Evolutionary conservation across 1,140 invertebrate species (phyloP).

Genomic region (Brachionus plicatilis): DNA sequence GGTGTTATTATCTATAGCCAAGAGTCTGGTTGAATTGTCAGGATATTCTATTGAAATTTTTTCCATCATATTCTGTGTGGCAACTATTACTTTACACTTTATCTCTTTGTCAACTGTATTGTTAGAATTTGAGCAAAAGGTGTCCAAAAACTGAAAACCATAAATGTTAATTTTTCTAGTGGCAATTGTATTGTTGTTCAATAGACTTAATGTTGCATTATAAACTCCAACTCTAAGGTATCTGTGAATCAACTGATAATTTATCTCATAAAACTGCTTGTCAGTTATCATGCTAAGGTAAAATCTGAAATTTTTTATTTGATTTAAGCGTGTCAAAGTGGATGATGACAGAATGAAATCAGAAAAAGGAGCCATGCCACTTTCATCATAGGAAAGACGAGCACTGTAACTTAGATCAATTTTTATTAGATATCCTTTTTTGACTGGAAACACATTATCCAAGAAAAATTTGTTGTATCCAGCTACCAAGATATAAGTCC

Average conservation of each 20-base stretch:
- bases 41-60: background rate
- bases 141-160: background rate
- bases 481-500: background rate
- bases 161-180: background rate
- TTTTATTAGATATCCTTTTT: background rate
- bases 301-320: slow-evolving; percentile 28
- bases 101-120: background rate
- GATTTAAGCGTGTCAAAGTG: background rate
- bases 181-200: background rate
- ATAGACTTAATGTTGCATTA: background rate
- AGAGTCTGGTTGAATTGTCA: background rate
- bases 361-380: background rate
- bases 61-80: background rate
- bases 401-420: background rate
- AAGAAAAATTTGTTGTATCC: background rate
- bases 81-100: background rate
- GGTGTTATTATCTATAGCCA: background rate
- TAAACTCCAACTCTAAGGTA: background rate
- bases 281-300: background rate
- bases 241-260: background rate
- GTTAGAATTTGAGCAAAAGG: background rate
- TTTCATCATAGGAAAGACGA: background rate
- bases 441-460: background rate
- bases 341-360: background rate
- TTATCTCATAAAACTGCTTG: background rate